Percentiles rank a stretch among this genome's conserved stretches.
phyloP scores from a whole-genome alignment of 2,888 invertebrate genomes.

The Eupithecia subfuscata region DNA sequence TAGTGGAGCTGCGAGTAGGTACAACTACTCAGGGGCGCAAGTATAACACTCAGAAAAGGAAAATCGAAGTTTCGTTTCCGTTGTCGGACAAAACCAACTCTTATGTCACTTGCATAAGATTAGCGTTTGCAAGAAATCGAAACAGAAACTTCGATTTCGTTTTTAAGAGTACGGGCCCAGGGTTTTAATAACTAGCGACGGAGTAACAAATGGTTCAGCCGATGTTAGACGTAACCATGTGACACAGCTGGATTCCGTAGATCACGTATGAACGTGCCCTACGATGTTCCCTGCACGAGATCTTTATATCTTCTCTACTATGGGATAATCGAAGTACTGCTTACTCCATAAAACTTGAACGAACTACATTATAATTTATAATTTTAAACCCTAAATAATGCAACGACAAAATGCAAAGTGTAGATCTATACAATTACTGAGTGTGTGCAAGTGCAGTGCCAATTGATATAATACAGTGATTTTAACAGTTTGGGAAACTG shows the following conservation, averaged over 20 bases:
- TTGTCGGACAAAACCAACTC: too few species aligned
- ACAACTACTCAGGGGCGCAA: background rate
- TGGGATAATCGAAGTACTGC: conserved; percentile 55
- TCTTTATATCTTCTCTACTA: background rate
- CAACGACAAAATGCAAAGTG: conserved; percentile 77
- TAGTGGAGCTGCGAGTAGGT: conserved; percentile 10
- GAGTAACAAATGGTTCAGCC: background rate
- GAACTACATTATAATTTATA: conserved; percentile 70
- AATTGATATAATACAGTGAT: conserved; percentile 68
- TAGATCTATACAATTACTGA: conserved; percentile 64
- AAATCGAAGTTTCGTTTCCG: too few species aligned
- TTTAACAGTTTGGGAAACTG: conserved; percentile 59
- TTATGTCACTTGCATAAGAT: too few species aligned
- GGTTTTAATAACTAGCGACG: background rate
- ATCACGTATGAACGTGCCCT: background rate
- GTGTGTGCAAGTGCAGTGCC: conserved; percentile 78
- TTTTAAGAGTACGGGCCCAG: too few species aligned
- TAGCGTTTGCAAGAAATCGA: too few species aligned
- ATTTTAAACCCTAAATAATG: conserved; percentile 60
- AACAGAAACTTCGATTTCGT: too few species aligned
- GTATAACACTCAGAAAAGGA: too few species aligned
- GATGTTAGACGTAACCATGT: background rate
- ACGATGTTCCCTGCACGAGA: background rate
- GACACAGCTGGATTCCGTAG: background rate
- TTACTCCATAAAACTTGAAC: conserved; percentile 71